Percentiles rank a stretch among this genome's conserved stretches.
Conservation (phyloP, 2,888 invertebrate species). For the Rotaria magnacalcarata region DNA sequence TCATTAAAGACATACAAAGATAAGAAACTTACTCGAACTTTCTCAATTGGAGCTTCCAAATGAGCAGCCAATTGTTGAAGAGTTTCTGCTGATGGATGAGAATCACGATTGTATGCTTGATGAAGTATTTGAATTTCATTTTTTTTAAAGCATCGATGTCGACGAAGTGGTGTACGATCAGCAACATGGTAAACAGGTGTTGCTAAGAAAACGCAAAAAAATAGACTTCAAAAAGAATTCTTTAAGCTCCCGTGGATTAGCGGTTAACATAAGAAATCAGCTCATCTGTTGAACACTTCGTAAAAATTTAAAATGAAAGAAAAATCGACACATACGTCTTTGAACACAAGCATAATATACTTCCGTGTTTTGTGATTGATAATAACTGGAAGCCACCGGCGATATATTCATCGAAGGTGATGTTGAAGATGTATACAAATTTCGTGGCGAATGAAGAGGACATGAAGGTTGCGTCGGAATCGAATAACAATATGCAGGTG, state of each 20-base stretch:
- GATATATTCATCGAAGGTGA: neutral
- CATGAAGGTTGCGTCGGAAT: neutral
- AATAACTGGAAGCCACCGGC: no score
- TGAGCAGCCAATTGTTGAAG: neutral
- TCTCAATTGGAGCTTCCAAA: neutral
- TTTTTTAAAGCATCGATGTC: neutral
- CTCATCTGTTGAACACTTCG: no score
- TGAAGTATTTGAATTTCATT: neutral
- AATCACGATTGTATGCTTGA: neutral
- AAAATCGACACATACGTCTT: neutral
- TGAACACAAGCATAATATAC: neutral
- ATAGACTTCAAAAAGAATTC: neutral
- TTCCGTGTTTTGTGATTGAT: neutral
- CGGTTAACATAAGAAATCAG: no score
- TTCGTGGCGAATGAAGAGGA: neutral
- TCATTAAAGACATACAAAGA: neutral
- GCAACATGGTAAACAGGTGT: neutral
- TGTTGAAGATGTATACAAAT: neutral
- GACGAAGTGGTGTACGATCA: constrained; percentile 1
- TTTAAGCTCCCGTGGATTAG: no score
- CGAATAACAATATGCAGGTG: neutral
- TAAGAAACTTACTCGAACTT: neutral
- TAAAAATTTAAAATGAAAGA: neutral
- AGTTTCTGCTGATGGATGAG: neutral
- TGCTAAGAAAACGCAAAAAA: neutral